phyloP scores from a whole-genome alignment of 2,888 invertebrate genomes.

The Ophraella communa region DNA sequence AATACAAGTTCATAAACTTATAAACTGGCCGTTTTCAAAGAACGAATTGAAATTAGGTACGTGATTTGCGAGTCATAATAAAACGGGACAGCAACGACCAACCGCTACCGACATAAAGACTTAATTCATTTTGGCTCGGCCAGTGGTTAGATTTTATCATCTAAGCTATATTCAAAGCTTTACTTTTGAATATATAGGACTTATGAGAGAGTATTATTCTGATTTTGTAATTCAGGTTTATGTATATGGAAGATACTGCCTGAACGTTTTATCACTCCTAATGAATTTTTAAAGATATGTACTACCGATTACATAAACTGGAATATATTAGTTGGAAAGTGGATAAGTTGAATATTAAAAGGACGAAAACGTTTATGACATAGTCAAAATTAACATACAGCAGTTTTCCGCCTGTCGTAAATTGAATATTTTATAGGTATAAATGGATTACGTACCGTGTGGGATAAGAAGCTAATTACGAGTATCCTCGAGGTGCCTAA shows the following conservation, averaged over 20 bases:
- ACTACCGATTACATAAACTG: no score
- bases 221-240: background rate
- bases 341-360: no score
- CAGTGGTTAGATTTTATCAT: background rate
- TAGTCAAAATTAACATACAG: no score
- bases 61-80: slow-evolving; percentile 2
- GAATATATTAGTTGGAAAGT: no score
- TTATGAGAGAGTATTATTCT: background rate
- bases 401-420: no score
- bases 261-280: background rate
- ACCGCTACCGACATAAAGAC: background rate
- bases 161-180: background rate
- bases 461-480: no score
- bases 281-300: no score
- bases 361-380: no score
- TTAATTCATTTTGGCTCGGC: slow-evolving; percentile 4
- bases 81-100: background rate
- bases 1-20: background rate
- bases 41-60: slow-evolving; percentile 8
- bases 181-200: background rate
- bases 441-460: no score
- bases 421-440: no score
- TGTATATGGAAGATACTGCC: background rate
- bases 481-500: no score
- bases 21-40: background rate